Conservation (phyloP, 2,113 vertebrate species). For the Leptobrachium leishanense region DNA sequence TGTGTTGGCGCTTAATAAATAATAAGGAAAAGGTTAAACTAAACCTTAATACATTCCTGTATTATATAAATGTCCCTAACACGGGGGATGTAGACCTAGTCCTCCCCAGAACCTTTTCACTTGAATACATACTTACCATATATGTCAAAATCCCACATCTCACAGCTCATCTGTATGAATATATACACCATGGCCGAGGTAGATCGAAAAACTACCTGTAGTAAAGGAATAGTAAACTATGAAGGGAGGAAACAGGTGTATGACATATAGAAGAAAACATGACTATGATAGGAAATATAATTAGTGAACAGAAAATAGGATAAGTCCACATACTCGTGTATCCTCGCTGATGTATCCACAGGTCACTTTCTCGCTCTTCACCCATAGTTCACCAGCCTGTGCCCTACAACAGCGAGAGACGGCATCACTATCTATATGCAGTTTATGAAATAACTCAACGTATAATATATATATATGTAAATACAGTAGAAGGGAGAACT, state of each 20-base stretch:
- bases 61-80: too few relatives aligned
- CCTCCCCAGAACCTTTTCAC: not conserved
- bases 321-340: conserved; percentile 76
- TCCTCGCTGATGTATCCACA: conserved; percentile 98
- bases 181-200: conserved; percentile 98
- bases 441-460: not conserved
- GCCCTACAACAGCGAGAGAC: conserved; percentile 70
- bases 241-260: not conserved
- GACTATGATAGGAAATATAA: not conserved
- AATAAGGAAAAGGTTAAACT: too few relatives aligned
- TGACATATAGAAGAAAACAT: not conserved
- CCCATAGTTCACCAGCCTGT: conserved; percentile 95
- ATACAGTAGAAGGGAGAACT: too few relatives aligned
- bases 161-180: conserved; percentile 99
- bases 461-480: not conserved
- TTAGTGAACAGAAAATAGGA: not conserved
- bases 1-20: too few relatives aligned
- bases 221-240: conserved; percentile 38
- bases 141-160: conserved; percentile 99
- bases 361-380: conserved; percentile 96
- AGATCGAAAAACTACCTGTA: conserved; percentile 94
- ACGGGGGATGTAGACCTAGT: not conserved
- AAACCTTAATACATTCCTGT: too few relatives aligned
- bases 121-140: conserved; percentile 72
- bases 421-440: not conserved